Base-by-base conservation (phyloP, 2,888 invertebrate genomes). In the Crematogaster levior region DNA sequence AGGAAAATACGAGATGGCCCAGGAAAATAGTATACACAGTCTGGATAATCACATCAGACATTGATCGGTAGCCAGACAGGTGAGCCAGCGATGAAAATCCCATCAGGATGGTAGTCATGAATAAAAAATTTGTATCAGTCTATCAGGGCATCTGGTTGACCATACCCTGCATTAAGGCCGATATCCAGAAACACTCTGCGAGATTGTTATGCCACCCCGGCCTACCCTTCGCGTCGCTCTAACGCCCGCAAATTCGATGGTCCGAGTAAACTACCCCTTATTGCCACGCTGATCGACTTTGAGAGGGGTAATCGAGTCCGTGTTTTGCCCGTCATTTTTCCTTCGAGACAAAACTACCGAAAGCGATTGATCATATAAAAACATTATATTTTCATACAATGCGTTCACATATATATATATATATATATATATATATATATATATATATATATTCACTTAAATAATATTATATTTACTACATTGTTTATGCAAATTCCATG, bases 131-230 rank as follows among this genome's bases (percentile, higher is more conserved):
- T 40, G 80, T 84, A 84, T 84, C 85, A 82, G 74, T 24, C 77
- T 79, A 79, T 79, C 72, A 83, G 87, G 88, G 90, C 91, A 91
- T 91, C 90, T 90, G 92, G 91, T 91, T 91, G 91, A 91, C 90
- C 91, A 90, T 89, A 90, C 82, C 81, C 77, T 81, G 87, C 86
- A 91, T 91, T 91, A 91, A 90, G 91, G 90, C 83, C 83, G 89
- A 92, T 92, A 92, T 91, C 90, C 91, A 87, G 90, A 92, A 91
- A 91, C 92, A 92, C 92, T 92, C 89, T 90, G 88, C 84, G 91
- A 92, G 91, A 92, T 92, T 92, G 92, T 92, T 91, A 90, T 92
- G 88, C 86, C 87, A 87, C 90, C 89, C 87, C 84, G 53, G 85
- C 82, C 81, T 81, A 82, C 82, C 68, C 84, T 40, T 82, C 82